A percentile compares a stretch with the other conserved stretches of the same genome.
Conservation (phyloP, 2,113 vertebrate species). For the Ranitomeya imitator region DNA sequence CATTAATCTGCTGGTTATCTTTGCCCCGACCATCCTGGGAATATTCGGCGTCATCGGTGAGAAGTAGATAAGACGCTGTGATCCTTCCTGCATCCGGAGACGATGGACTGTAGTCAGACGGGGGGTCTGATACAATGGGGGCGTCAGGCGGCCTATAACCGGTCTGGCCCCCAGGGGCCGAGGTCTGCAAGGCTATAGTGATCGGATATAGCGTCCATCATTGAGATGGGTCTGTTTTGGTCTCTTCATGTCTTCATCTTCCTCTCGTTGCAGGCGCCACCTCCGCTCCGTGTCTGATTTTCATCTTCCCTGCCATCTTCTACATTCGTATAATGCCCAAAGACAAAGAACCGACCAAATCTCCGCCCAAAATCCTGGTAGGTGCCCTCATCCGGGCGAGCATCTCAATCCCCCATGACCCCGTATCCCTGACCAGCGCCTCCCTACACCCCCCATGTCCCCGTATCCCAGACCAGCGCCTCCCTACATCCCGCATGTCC, state of each 20-base stretch:
- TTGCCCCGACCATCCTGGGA: conserved; percentile 93
- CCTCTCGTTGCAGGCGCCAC: conserved; percentile 82
- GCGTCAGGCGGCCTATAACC: too few species aligned
- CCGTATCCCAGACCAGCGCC: too few species aligned
- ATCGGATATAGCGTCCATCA: too few species aligned
- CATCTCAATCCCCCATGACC: neutral
- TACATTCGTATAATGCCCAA: conserved; percentile 94
- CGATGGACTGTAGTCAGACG: too few species aligned
- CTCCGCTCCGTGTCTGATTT: conserved; percentile 96
- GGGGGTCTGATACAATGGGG: too few species aligned
- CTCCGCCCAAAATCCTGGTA: conserved; percentile 89
- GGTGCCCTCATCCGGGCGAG: conserved; percentile 54
- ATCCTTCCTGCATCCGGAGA: too few species aligned
- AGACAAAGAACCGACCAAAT: conserved; percentile 88
- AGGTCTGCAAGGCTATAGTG: too few species aligned
- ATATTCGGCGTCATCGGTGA: conserved; percentile 96
- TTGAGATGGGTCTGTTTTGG: neutral
- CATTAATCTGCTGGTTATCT: conserved; percentile 96
- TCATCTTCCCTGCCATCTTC: conserved; percentile 97
- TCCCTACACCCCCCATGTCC: too few species aligned
- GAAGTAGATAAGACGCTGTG: conserved; percentile 50
- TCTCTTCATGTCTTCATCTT: neutral
- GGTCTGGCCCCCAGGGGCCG: too few species aligned
- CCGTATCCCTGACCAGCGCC: too few species aligned
- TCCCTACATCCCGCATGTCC: too few species aligned